phyloP scores from a whole-genome alignment of 2,113 vertebrate genomes.

The Shinisaurus crocodilurus region DNA sequence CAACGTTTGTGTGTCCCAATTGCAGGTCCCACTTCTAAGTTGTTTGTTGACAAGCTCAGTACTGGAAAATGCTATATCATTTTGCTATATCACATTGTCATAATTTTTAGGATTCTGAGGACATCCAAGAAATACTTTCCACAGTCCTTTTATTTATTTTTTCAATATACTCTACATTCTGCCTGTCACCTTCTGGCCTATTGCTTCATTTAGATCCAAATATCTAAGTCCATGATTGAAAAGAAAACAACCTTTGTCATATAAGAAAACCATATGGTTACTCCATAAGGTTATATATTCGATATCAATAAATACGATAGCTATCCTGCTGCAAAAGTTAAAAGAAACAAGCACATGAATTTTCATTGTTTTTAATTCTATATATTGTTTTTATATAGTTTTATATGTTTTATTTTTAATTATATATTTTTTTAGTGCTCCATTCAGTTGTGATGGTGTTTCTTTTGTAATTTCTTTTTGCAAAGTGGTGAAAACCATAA shows the following conservation, averaged over 20 bases:
- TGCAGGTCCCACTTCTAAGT: neutral
- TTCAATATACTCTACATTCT: neutral
- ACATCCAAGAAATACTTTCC: neutral
- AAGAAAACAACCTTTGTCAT: neutral
- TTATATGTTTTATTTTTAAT: neutral
- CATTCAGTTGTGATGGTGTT: neutral
- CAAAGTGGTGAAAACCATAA: neutral
- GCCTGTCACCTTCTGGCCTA: neutral
- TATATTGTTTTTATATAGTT: neutral
- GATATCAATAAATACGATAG: neutral
- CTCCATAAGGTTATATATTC: neutral
- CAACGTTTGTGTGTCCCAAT: neutral
- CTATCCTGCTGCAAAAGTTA: neutral
- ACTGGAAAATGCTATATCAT: neutral
- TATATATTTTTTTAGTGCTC: neutral
- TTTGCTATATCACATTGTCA: neutral
- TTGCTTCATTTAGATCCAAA: neutral
- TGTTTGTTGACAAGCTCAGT: conserved; percentile 15
- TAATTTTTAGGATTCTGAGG: neutral
- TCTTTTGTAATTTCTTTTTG: neutral
- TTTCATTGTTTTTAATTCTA: neutral
- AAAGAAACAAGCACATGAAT: neutral
- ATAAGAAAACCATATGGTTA: neutral
- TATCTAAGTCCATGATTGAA: neutral
- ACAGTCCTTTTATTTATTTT: neutral